Percentiles rank a stretch among this genome's conserved stretches.
Evolutionary conservation across 1,140 invertebrate species (phyloP).

Genomic region (Rhyacophila brunnea): DNA sequence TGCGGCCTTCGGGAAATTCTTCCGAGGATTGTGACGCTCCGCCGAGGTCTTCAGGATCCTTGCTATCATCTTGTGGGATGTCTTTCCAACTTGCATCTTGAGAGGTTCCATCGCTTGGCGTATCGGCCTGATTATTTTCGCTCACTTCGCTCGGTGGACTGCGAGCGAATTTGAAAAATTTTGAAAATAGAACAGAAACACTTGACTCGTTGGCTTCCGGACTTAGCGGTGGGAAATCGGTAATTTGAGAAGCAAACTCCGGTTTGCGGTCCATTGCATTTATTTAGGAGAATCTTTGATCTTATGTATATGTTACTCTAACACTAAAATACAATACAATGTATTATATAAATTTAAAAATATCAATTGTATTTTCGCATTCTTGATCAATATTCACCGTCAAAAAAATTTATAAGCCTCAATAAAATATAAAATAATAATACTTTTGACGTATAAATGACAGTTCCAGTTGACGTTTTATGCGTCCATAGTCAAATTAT

Average conservation of each 20-base stretch:
- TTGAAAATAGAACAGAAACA: conserved; percentile 50
- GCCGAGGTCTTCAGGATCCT: conserved; percentile 1
- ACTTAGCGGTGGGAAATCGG: conserved; percentile 50
- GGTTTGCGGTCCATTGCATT: conserved; percentile 23
- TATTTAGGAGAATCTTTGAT: no score
- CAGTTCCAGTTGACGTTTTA: no score
- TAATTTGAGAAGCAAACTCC: conserved; percentile 42
- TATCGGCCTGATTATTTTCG: background rate
- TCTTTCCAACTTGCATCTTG: conserved; percentile 1
- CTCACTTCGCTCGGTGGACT: conserved; percentile 42
- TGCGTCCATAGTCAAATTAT: no score
- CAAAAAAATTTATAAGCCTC: background rate
- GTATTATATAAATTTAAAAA: no score
- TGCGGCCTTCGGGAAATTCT: conserved; percentile 60
- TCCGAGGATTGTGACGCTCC: conserved; percentile 37
- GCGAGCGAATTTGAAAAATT: conserved; percentile 50
- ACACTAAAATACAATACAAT: no score
- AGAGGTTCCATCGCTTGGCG: background rate
- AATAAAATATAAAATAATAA: background rate
- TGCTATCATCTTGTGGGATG: background rate
- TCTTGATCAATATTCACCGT: no score
- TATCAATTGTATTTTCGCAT: no score
- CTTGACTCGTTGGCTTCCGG: conserved; percentile 48
- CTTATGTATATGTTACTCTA: no score
- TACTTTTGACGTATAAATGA: no score